Evolutionary conservation across 2,888 invertebrate genomes (phyloP), one percentile per base, ranked within the genome.

Genomic region (Drosophila incognita): DNA sequence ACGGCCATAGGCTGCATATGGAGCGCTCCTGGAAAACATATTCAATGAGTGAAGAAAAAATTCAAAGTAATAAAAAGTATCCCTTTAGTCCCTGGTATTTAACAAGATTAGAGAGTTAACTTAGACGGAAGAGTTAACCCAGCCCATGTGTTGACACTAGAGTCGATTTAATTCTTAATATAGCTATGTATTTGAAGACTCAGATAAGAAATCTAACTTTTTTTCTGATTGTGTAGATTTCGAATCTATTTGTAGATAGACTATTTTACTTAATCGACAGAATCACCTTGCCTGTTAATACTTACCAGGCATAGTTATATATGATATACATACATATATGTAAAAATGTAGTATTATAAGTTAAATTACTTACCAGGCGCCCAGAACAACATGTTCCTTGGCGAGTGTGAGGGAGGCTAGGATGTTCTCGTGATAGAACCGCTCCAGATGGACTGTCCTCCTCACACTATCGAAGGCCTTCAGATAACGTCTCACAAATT

Each of bases 401-500:
- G 27, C 51, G 2, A 69, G 46, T 2, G 68, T 63, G 2, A 81
- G n/a, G 11, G 81, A 62, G 27, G 63, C 62, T 18, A 63, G n/a
- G 10, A 33, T 59, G 5, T 46, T 29, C 21, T 59, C 58, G 11
- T 76, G 56, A 63, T 78, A 78, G 49, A 71, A 78, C 2, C 35
- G 2, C 13, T 38, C 8, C 31, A 81, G 53, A 27, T 51, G 49
- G 10, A 0, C 24, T 18, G 31, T 3, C 18, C 81, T 40, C 1
- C 51, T 29, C 10, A 18, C 38, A 29, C 67, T 35, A 29, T 81
- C 81, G 18, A 79, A 81, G 13, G 72, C 81, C 40, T 59, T 71
- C 2, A 79, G 56, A 51, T 69, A 79, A 29, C 46, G 78, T 1
- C 59, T 42, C n/a, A 79, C 52, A 29, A 77, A 72, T 7, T n/a